Percentiles rank a stretch among this genome's conserved stretches.
These are phyloP conservation scores for Acronicta aceris DNA, from an alignment of 2,888 invertebrate genomes.

Conservation along the genomic window DNA sequence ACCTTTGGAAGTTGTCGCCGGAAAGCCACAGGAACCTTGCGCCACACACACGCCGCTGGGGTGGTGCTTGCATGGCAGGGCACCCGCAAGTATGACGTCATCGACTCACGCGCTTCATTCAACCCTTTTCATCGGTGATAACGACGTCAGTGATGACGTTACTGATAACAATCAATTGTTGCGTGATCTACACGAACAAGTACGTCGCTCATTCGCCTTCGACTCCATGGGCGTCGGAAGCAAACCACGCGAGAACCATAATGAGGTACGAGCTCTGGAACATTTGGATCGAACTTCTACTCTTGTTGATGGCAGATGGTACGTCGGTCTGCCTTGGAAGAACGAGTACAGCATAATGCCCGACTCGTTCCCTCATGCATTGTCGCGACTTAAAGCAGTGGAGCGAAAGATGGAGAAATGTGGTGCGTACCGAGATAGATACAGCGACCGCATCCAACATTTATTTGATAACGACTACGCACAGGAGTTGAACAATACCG, in stretches of 20 bases:
- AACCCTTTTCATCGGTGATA: not conserved
- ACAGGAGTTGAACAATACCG: constrained; percentile 8
- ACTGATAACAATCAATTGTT: too few species aligned
- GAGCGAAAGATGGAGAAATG: constrained; percentile 40
- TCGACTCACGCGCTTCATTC: not conserved
- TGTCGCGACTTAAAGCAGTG: constrained; percentile 33
- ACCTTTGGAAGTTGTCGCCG: not conserved
- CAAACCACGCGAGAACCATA: constrained; percentile 9
- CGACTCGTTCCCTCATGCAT: constrained; percentile 25
- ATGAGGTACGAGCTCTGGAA: constrained; percentile 11
- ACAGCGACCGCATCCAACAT: constrained; percentile 44
- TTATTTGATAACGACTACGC: constrained; percentile 50
- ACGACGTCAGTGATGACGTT: not conserved
- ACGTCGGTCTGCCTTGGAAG: constrained; percentile 11
- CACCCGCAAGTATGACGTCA: not conserved
- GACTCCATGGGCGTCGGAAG: constrained; percentile 11
- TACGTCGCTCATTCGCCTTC: constrained; percentile 8
- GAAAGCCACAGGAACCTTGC: not conserved
- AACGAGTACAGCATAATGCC: not conserved
- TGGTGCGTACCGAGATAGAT: constrained; percentile 23
- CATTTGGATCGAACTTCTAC: constrained; percentile 2
- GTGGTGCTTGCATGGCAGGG: constrained; percentile 6
- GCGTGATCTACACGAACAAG: constrained; percentile 5
- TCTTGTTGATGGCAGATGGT: constrained; percentile 12
- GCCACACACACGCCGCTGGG: constrained; percentile 7